Conservation (phyloP, 2,113 vertebrate species). For the Caranx melampygus region DNA sequence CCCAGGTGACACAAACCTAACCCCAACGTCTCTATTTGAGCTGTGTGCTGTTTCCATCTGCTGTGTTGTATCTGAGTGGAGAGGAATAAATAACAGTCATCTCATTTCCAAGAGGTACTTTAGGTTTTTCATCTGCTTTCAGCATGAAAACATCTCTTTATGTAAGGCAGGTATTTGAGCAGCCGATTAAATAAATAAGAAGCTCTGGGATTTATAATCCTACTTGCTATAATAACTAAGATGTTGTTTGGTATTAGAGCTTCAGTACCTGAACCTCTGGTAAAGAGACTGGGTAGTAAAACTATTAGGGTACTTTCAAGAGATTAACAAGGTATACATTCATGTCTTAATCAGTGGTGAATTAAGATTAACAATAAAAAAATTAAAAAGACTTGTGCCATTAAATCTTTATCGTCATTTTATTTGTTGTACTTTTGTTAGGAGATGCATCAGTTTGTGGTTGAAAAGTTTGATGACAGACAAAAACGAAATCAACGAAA, state of each 20-base stretch:
- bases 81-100: not conserved
- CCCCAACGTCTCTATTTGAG: not conserved
- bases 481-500: conserved; percentile 19
- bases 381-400: conserved; percentile 18
- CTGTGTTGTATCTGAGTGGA: not conserved
- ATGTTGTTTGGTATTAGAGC: conserved; percentile 23
- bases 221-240: conserved; percentile 21
- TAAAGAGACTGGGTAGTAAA: not conserved
- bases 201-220: conserved; percentile 48
- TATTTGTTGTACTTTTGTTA: conserved; percentile 19
- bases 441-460: conserved; percentile 17
- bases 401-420: conserved; percentile 12
- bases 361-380: not conserved
- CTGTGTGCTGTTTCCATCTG: not conserved
- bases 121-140: conserved; percentile 3
- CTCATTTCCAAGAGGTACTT: not conserved
- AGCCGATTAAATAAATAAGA: conserved; percentile 48
- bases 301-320: not conserved
- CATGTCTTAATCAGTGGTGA: not conserved
- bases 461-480: conserved; percentile 27
- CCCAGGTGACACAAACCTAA: not conserved
- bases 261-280: conserved; percentile 12
- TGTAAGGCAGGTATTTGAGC: conserved; percentile 23
- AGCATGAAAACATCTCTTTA: conserved; percentile 18
- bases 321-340: not conserved